Base-by-base conservation (phyloP, 2,113 vertebrate genomes). In the Nipponia nippon region DNA sequence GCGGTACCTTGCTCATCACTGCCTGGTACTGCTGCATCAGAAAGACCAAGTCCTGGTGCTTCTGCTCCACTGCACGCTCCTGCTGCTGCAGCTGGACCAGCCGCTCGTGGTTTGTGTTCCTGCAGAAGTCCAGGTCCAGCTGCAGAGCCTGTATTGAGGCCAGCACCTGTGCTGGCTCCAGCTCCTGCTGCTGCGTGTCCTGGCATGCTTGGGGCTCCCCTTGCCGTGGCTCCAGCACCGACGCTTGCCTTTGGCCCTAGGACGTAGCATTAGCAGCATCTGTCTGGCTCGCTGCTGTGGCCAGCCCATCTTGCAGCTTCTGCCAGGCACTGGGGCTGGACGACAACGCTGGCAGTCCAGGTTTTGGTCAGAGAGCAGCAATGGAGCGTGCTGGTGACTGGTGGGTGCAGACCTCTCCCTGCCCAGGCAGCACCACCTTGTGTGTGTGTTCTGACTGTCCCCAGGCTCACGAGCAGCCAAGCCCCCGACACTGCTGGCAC, bases 11-110 rank as follows among this genome's bases (percentile, higher is more conserved):
- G 32, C 96, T 95, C 78, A 98, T 97, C 23, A 96, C 61, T 2
- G 58, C 56, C 62, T 96, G 94, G 81, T 95, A 97, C 65, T 97
- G 98, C 84, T 95, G 96, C 67, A 97, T 98, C 49, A 98, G 93
- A 38, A 88, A 55, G 30, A 97, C 95, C 73, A 98, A 81, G 50
- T 98, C 97, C 1, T 93, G 97, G 44, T 93, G 87, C 82, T 98
- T 94, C 90, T 95, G 93, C 83, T 98, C 97, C 27, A 93, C 56
- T 79, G 85, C 82, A 7, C 40, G 11, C 71, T 97, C 94, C 82
- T 90, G 97, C 77, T 98, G 96, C 93, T 98, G 97, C 89, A 98
- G 97, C 80, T 97, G 97, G 69, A 89, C 84, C 89, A 98, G 97
- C 42, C 91, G 97, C 38, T 95, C 76, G 80, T 92, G 94, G 30